Base-by-base conservation (phyloP, 2,797 vertebrate species). In the Melopsittacus undulatus region DNA sequence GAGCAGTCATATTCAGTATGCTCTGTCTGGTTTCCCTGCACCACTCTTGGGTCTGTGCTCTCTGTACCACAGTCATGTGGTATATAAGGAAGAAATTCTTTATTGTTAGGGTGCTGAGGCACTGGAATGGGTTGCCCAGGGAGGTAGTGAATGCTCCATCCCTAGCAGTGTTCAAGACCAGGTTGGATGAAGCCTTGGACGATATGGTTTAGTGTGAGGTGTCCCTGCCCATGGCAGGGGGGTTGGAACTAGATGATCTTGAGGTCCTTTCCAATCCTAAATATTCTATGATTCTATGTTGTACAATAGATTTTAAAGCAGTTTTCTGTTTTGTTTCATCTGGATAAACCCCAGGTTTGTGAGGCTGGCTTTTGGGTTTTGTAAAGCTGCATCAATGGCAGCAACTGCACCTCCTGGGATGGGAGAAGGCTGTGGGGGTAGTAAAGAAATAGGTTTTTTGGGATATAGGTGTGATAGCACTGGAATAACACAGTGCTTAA, bases 1-100 rank as follows among this genome's bases (percentile, higher is more conserved):
- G 5, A 2, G 10, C 5, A 40, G 26, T 3, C 4, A 1, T 23
- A 14, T 22, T 74, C 24, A 3, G 13, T 6, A 5, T 7, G 34
- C 22, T 69, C 7, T 1, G 1, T 20, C 22, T 52, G 16, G 19
- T 34, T 62, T 78, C 59, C 21, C 40, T 46, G 20, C 42, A 6
- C 32, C 2, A 0, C 51, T 57, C 42, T 30, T 68, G 38, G 9
- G 6, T 66, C 51, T 57, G 7, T 57, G 75, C 56, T 90, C 15
- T 42, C 36, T 0, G 1, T 32, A 19, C 52, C 48, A 48, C 0
- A 2, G 26, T 8, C 7, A 2, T 18, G n/a, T n/a, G n/a, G n/a
- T n/a, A n/a, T n/a, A n/a, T n/a, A n/a, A n/a, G n/a, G n/a, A n/a
- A n/a, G n/a, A n/a, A n/a, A n/a, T n/a, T n/a, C n/a, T n/a, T n/a